These are phyloP conservation scores for Ancistrus triradiatus DNA, from an alignment of 2,113 vertebrate genomes.

Conservation along the genomic window DNA sequence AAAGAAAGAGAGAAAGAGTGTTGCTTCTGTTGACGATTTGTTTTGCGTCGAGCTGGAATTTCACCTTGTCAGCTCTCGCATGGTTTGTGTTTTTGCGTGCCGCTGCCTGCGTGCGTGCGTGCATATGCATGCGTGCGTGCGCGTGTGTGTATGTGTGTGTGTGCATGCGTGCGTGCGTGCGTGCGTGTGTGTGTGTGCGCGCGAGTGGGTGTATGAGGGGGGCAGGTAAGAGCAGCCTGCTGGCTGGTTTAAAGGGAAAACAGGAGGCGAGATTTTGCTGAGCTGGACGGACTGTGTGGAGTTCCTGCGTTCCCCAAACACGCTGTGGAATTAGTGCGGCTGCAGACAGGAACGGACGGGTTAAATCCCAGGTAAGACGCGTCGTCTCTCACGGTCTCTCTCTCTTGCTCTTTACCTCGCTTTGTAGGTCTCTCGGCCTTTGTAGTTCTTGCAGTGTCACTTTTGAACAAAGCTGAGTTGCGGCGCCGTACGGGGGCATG, in stretches of 20 bases:
- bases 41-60: conserved; percentile 33
- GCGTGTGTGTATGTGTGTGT: conserved; percentile 51
- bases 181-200: conserved; percentile 49
- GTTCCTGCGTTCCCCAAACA: conserved; percentile 13
- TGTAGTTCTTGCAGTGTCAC: conserved; percentile 4
- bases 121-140: conserved; percentile 45
- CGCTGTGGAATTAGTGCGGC: conserved; percentile 41
- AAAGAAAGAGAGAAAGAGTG: conserved; percentile 25
- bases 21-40: conserved; percentile 39
- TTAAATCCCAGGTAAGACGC: conserved; percentile 63
- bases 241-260: conserved; percentile 59
- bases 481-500: conserved; percentile 10
- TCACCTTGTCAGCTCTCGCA: conserved; percentile 33
- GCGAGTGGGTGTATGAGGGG: conserved; percentile 45
- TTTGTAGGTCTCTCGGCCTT: neutral
- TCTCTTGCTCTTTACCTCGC: neutral
- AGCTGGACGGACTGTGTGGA: conserved; percentile 57
- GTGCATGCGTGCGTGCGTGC: conserved; percentile 32
- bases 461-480: conserved; percentile 31
- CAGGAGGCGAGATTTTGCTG: conserved; percentile 65
- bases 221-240: conserved; percentile 32
- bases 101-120: conserved; percentile 19
- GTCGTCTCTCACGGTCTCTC: conserved; percentile 40
- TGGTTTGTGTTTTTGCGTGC: conserved; percentile 39
- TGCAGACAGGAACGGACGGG: conserved; percentile 34